phyloP scores from a whole-genome alignment of 2,797 vertebrate genomes.

The Eremophila alpestris region DNA sequence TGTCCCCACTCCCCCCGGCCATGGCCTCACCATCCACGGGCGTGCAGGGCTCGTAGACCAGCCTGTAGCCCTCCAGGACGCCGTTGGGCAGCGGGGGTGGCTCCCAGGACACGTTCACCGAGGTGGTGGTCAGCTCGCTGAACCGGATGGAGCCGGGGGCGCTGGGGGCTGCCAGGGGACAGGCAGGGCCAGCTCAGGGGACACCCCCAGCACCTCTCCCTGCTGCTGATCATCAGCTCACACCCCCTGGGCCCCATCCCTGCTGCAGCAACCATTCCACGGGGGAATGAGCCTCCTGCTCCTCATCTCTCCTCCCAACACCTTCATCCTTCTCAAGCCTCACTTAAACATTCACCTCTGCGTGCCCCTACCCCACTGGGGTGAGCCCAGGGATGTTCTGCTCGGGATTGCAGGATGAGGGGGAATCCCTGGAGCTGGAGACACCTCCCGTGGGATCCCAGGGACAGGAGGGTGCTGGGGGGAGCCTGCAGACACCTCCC shows the following conservation, averaged over 20 bases:
- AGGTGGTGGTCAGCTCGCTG: constrained; percentile 96
- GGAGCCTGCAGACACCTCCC: too few species aligned
- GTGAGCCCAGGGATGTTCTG: neutral
- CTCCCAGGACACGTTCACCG: constrained; percentile 97
- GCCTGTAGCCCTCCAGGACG: constrained; percentile 90
- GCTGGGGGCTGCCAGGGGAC: constrained; percentile 84
- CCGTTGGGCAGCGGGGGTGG: constrained; percentile 91
- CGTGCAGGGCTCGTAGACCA: constrained; percentile 92
- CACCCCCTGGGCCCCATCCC: neutral
- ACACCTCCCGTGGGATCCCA: rapidly evolving
- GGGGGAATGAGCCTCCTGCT: rapidly evolving
- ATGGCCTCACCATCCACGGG: constrained; percentile 87
- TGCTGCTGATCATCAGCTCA: rapidly evolving
- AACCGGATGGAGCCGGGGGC: constrained; percentile 91
- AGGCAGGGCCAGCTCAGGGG: neutral
- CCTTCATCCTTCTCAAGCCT: neutral
- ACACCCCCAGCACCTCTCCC: neutral
- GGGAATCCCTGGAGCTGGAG: neutral
- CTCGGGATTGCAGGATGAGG: rapidly evolving
- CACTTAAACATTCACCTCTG: neutral
- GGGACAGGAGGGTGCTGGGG: too few species aligned
- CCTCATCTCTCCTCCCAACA: neutral
- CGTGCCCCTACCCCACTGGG: rapidly evolving
- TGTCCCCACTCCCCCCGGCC: neutral
- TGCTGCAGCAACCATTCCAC: neutral